Evolutionary conservation across 2,797 vertebrate genomes (phyloP), one percentile per base, ranked within the genome.

Genomic region (Pseudopleuronectes americanus): DNA sequence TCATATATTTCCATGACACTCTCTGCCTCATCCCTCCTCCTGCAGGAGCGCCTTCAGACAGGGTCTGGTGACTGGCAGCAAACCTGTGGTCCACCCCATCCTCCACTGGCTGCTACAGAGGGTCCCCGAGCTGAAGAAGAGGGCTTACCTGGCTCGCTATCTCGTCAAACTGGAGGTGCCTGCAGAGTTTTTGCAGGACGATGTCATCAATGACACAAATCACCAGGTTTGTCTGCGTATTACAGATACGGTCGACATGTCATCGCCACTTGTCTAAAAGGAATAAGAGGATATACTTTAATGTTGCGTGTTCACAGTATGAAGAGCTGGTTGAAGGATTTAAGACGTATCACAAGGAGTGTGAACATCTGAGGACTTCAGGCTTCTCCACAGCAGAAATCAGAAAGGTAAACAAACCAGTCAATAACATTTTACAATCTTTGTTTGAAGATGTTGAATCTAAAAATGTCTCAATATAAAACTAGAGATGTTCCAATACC

Each of bases 341-440:
- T 90, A 99, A 99, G 94, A 95, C 88, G 12, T 94, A 96, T 54
- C 98, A 99, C 87, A 99, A 98, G 90, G 97, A 99, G 85, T 96
- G 96, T 33, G 97, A 99, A 63, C 96, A 97, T 72, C 95, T 99
- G 72, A 97, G 95, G 91, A 95, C 93, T 49, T 98, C 96, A 24
- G 97, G 97, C 58, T 97, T 98, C 84, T 99, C 97, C 77, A 96
- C 96, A 21, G 95, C 96, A 81, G 98, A 99, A 90, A 99, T 99
- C 88, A 94, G 96, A 93, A 94, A 93, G 96, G 98, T 99, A 96
- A 95, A 84, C 54, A 71, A 49, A 43, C 26, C 6, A 28, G 0
- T 6, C 10, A n/a, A 0, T 23, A 6, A 33, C 9, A 5, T 23
- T 53, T 48, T 43, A 45, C 2, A 47, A 2, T 57, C 38, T 49